Base-by-base conservation (phyloP, 2,888 invertebrate genomes). In the Heteromyza rotundicornis region DNA sequence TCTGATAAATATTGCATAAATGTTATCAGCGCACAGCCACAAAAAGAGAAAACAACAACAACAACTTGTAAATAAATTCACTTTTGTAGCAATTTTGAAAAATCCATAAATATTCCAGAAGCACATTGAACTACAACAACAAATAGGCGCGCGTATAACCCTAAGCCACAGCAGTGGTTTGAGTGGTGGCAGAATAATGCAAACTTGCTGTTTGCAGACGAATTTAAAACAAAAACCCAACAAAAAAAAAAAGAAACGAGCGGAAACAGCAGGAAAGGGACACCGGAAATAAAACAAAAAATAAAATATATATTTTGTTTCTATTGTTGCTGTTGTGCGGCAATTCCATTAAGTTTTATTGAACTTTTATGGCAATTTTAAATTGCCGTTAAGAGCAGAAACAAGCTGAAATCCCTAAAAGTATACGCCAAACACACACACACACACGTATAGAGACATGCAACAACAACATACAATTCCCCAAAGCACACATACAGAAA, bases 361-460 rank as follows among this genome's bases (percentile, higher is more conserved):
- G 57, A 56, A 56, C 59, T 59, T 56, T 52, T 56, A 59, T 59
- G 56, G 52, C 56, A 59, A 55, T 56, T 63, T 59, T 52, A 56
- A 56, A 52, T 59, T 56, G 52, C 32, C 36, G 55, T 59, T 59
- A 58, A 59, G 20, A 35, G 44, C 2, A 47, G n/a, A 20, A 40
- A 12, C 55, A 22, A 56, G n/a, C 24, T 16, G 16, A 54, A 54
- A 20, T 36, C 19, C 36, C 36, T 54, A 24, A 20, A 54, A 54
- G 36, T 19, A 19, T 54, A 36, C 54, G 35, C 27, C 16, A 54
- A 32, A 12, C 17, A 20, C 16, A 52, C n/a, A n/a, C n/a, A n/a
- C n/a, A n/a, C n/a, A n/a, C n/a, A n/a, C n/a, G n/a, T n/a, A n/a
- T n/a, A n/a, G n/a, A n/a, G n/a, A n/a, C n/a, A n/a, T n/a, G n/a